phyloP scores from a whole-genome alignment of 2,888 invertebrate species.

The Aricia artaxerxes region DNA sequence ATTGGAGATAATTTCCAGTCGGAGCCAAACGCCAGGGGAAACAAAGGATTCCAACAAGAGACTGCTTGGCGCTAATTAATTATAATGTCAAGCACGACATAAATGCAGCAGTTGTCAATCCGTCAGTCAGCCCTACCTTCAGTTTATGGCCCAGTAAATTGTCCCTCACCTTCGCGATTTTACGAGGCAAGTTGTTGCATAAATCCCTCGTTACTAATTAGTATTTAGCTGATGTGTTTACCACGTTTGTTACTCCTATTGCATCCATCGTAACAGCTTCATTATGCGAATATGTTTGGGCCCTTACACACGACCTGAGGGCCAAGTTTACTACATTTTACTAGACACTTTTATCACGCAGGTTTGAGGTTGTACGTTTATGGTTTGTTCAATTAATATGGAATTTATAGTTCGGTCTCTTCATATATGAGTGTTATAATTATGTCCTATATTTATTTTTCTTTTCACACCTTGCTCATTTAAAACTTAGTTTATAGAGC shows the following conservation, averaged over 20 bases:
- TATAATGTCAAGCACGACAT: constrained; percentile 50
- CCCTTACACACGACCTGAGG: neutral
- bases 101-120: constrained; percentile 45
- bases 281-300: neutral
- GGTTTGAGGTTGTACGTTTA: neutral
- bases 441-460: neutral
- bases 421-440: neutral
- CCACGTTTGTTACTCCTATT: constrained; percentile 11
- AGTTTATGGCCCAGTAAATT: constrained; percentile 66
- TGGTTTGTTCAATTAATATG: neutral
- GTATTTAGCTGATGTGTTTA: constrained; percentile 26
- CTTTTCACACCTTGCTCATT: neutral
- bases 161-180: constrained; percentile 51
- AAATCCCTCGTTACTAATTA: constrained; percentile 50
- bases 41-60: neutral
- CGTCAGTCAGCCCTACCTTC: constrained; percentile 53
- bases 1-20: neutral
- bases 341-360: neutral
- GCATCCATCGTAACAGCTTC: constrained; percentile 8
- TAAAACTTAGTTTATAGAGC: neutral
- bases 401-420: neutral
- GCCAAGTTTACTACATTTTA: constrained; percentile 10
- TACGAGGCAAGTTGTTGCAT: constrained; percentile 49
- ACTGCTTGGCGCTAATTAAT: constrained; percentile 37
- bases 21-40: neutral